These are phyloP conservation scores for Calliopsis andreniformis DNA, from an alignment of 1,140 invertebrate species.

Conservation along the genomic window DNA sequence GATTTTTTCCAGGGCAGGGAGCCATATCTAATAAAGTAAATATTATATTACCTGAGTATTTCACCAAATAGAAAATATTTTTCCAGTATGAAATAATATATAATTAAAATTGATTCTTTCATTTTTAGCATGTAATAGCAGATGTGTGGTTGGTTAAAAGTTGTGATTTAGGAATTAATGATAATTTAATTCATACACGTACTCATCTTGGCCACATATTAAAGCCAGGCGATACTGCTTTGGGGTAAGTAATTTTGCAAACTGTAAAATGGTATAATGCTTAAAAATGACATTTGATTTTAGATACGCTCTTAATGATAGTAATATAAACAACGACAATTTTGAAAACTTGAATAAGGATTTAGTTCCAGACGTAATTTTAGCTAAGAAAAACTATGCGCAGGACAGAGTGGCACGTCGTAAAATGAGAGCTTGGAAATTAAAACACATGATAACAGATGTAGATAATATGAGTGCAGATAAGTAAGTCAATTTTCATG, in stretches of 20 bases:
- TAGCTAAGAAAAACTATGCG: conserved; percentile 96
- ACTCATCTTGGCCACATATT: conserved; percentile 98
- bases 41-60: too few species aligned
- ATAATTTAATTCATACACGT: conserved; percentile 91
- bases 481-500: conserved; percentile 82
- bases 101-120: conserved; percentile 8
- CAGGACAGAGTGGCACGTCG: conserved; percentile 85
- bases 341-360: conserved; percentile 91
- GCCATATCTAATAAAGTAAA: conserved; percentile 88
- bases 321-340: conserved; percentile 94
- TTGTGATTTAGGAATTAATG: conserved; percentile 92
- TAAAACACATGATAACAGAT: conserved; percentile 91
- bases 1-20: conserved; percentile 93
- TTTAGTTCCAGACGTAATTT: conserved; percentile 92
- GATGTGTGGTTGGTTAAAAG: conserved; percentile 97
- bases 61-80: conserved; percentile 79
- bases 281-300: too few species aligned
- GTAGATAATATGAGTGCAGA: conserved; percentile 86
- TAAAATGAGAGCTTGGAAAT: conserved; percentile 93
- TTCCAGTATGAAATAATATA: too few species aligned
- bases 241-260: conserved; percentile 93
- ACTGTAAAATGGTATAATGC: too few species aligned
- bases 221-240: conserved; percentile 94
- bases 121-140: conserved; percentile 90
- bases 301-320: conserved; percentile 93